Percentiles rank a stretch among this genome's conserved stretches.
Evolutionary conservation across 2,113 vertebrate species (phyloP).

Genomic region (Bambusicola thoracicus): DNA sequence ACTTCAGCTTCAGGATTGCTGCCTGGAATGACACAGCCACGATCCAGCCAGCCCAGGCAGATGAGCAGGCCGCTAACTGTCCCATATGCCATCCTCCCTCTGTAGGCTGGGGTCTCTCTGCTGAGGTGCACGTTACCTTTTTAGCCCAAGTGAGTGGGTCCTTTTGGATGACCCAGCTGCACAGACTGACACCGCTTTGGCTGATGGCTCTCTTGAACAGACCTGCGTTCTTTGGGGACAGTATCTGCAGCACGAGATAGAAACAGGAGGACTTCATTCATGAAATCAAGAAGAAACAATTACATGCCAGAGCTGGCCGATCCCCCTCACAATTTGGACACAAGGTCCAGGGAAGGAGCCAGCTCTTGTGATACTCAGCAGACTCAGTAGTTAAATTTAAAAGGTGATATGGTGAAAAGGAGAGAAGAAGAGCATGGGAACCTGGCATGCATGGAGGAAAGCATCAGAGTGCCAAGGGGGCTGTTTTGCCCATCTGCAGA

Average conservation of each 20-base stretch:
- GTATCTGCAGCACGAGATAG: slow-evolving; percentile 69
- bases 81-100: background rate
- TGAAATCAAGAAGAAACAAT: background rate
- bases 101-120: background rate
- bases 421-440: background rate
- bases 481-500: no score
- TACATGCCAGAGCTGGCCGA: fast-evolving
- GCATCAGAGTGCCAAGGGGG: background rate
- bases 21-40: background rate
- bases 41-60: background rate
- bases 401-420: background rate
- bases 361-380: fast-evolving
- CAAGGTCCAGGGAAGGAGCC: fast-evolving
- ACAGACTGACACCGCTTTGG: slow-evolving; percentile 87
- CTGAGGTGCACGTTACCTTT: slow-evolving; percentile 63
- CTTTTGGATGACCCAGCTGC: slow-evolving; percentile 87
- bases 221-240: slow-evolving; percentile 90
- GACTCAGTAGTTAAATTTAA: background rate
- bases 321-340: background rate
- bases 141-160: slow-evolving; percentile 83
- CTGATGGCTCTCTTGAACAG: slow-evolving; percentile 90
- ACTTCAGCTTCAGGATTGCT: background rate
- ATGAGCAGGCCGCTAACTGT: background rate
- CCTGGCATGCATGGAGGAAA: background rate
- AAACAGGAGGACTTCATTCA: background rate